Base-by-base conservation (phyloP, 2,888 invertebrate genomes). In the Ariolimax columbianus region DNA sequence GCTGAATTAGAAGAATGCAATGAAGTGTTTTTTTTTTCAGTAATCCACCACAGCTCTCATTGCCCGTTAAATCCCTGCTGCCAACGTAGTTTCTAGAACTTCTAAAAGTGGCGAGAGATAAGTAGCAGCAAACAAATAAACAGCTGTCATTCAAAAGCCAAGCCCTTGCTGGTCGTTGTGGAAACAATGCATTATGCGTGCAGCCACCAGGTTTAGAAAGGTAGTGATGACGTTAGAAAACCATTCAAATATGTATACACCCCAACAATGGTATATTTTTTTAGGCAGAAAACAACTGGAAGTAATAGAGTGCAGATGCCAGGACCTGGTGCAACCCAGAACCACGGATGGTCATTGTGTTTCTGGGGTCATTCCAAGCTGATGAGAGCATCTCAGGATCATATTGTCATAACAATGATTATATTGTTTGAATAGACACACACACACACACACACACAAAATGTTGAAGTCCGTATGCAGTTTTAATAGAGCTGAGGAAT, bases 121-220 rank as follows among this genome's bases (percentile, higher is more conserved):
- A 75, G 47, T 47, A 47, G 73, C 43, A 17, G 14, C 30, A 47
- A 47, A 11, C 26, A 75, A 75, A 75, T 75, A 75, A 75, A 75
- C 73, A 75, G 30, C 30, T 75, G 73, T 75, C 73, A 75, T 14
- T 75, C 23, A 47, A 43, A 43, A 1, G 43, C 73, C 73, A 30
- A 75, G 73, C 73, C 73, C 73, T 43, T 30, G n/a, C 1, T 0
- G 0, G 47, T 19, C 33, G 33, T 9, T 23, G 14, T 17, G n/a
- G 47, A 38, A 75, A 75, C 73, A 75, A 75, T 75, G 73, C 73
- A 1, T 23, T 43, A 7, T 26, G 73, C 11, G 1, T 3, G n/a
- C 30, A n/a, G 47, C 1, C 14, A 14, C 6, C 4, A 38, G 2
- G 47, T 4, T 23, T n/a, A 47, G 0, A 9, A 30, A 1, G n/a